Evolutionary conservation across 2,888 invertebrate genomes (phyloP).

Genomic region (Gibbula magus): DNA sequence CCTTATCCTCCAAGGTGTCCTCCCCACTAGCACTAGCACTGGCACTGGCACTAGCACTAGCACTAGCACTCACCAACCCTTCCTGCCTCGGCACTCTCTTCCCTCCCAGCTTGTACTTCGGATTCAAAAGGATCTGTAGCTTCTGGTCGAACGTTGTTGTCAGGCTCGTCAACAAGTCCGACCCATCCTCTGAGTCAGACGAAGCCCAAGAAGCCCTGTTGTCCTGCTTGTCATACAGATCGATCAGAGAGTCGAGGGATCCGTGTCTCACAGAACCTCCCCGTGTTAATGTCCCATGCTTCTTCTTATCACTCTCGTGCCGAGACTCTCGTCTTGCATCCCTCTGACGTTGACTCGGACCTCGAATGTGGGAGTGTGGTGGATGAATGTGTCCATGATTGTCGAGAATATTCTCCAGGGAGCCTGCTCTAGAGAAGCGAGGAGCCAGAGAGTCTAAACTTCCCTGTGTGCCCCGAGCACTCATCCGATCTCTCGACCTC

Average conservation of each 20-base stretch:
- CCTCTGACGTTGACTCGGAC: slow-evolving; percentile 5
- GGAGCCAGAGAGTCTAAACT: slow-evolving; percentile 47
- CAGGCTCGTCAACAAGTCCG: slow-evolving; percentile 66
- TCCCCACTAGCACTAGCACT: slow-evolving; percentile 26
- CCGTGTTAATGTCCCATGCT: slow-evolving; percentile 42
- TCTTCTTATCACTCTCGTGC: neutral
- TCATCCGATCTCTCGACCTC: slow-evolving; percentile 33
- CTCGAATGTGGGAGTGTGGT: neutral
- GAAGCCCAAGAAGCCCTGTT: slow-evolving; percentile 61
- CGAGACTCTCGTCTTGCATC: neutral
- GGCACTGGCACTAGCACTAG: slow-evolving; percentile 27
- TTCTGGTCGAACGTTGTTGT: slow-evolving; percentile 71
- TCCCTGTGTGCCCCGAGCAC: slow-evolving; percentile 43
- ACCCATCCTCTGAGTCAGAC: slow-evolving; percentile 68
- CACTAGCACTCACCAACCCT: slow-evolving; percentile 28
- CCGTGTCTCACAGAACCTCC: slow-evolving; percentile 73
- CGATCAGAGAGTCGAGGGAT: slow-evolving; percentile 79
- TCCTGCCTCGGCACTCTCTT: slow-evolving; percentile 27
- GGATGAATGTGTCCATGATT: slow-evolving; percentile 28
- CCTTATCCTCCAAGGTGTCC: slow-evolving; percentile 28
- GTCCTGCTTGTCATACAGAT: slow-evolving; percentile 70
- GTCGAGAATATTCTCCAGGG: slow-evolving; percentile 60
- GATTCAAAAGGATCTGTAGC: slow-evolving; percentile 66
- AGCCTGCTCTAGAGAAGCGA: slow-evolving; percentile 49
- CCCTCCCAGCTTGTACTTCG: slow-evolving; percentile 57